phyloP scores from a whole-genome alignment of 2,888 invertebrate species.

The Dicranocentrus wangi region DNA sequence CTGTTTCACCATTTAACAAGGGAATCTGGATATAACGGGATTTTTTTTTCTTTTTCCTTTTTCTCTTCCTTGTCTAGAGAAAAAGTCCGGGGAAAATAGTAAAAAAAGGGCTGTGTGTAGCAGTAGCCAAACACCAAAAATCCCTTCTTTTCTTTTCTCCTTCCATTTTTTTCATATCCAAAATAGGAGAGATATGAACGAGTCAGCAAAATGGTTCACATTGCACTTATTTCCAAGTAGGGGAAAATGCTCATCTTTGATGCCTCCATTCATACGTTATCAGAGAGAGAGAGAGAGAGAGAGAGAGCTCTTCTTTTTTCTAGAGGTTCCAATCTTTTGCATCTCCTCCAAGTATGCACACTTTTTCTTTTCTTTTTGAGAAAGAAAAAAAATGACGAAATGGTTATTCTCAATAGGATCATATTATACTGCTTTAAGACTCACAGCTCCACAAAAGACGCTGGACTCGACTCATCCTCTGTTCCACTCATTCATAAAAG shows the following conservation, averaged over 20 bases:
- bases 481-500: slow-evolving; percentile 33
- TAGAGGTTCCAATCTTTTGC: neutral
- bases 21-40: slow-evolving; percentile 35
- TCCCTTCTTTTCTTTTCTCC: neutral
- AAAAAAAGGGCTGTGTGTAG: neutral
- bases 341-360: slow-evolving; percentile 6
- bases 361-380: too few relatives aligned
- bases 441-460: neutral
- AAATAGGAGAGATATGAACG: neutral
- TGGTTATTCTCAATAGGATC: slow-evolving; percentile 21
- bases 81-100: neutral
- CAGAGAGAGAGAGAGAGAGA: neutral
- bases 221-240: neutral
- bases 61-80: neutral
- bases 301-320: neutral
- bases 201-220: slow-evolving; percentile 7
- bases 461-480: neutral
- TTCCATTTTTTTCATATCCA: neutral
- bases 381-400: slow-evolving; percentile 31
- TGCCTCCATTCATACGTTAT: slow-evolving; percentile 9
- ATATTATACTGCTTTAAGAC: neutral
- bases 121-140: neutral
- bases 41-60: slow-evolving; percentile 1
- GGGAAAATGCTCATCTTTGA: slow-evolving; percentile 5
- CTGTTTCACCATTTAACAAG: neutral